Evolutionary conservation across 2,888 invertebrate species (phyloP).

Genomic region (Cheilosia scutellata): DNA sequence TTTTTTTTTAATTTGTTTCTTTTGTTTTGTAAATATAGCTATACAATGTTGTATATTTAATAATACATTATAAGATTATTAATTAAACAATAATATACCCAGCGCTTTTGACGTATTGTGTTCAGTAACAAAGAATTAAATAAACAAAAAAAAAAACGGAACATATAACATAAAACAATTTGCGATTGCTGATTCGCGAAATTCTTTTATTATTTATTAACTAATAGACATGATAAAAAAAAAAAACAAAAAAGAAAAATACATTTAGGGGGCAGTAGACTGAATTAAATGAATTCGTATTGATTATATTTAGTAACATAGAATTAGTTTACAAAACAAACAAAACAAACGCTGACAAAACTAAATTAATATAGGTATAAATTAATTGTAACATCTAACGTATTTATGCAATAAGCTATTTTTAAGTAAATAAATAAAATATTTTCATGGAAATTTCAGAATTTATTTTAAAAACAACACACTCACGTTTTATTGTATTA

Average conservation of each 20-base stretch:
- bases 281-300: slow-evolving; percentile 74
- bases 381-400: slow-evolving; percentile 59
- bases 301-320: slow-evolving; percentile 58
- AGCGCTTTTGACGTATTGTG: slow-evolving; percentile 76
- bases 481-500: slow-evolving; percentile 11
- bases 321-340: slow-evolving; percentile 65
- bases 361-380: slow-evolving; percentile 50
- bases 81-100: slow-evolving; percentile 73
- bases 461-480: slow-evolving; percentile 14
- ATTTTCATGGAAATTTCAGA: slow-evolving; percentile 36
- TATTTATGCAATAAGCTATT: slow-evolving; percentile 42
- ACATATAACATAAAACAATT: slow-evolving; percentile 29
- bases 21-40: slow-evolving; percentile 64
- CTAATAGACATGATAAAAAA: slow-evolving; percentile 1
- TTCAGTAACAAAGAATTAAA: slow-evolving; percentile 71
- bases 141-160: slow-evolving; percentile 8
- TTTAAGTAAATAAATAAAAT: slow-evolving; percentile 34
- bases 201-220: slow-evolving; percentile 65
- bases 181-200: slow-evolving; percentile 50
- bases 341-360: slow-evolving; percentile 10
- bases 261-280: slow-evolving; percentile 74
- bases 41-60: slow-evolving; percentile 46
- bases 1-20: slow-evolving; percentile 5
- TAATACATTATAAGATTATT: slow-evolving; percentile 50
- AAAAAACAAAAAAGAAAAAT: slow-evolving; percentile 33